These are phyloP conservation scores for Argyrosomus japonicus DNA, from an alignment of 2,113 vertebrate species.

Conservation along the genomic window DNA sequence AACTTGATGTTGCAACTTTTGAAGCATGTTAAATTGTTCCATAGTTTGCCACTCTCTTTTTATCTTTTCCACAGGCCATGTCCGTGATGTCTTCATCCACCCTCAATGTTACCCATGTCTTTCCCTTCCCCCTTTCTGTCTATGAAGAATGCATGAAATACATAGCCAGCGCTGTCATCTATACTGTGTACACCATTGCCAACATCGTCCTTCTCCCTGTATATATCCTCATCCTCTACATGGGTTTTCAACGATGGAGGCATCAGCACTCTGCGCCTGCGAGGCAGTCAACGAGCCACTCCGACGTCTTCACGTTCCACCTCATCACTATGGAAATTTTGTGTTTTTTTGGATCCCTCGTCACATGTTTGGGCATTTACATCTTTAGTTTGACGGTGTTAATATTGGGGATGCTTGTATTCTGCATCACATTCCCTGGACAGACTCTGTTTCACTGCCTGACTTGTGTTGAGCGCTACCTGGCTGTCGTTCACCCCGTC, in stretches of 20 bases:
- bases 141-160: accelerated
- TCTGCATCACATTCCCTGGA: accelerated
- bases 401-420: accelerated
- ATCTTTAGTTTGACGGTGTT: accelerated
- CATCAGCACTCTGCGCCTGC: accelerated
- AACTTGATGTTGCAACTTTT: not conserved
- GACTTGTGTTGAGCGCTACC: slow-evolving; percentile 57
- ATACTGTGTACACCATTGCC: accelerated
- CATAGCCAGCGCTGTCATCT: accelerated
- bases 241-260: slow-evolving; percentile 9
- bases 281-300: not conserved
- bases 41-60: not conserved
- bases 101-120: not conserved
- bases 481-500: slow-evolving; percentile 49
- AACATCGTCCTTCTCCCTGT: slow-evolving; percentile 23
- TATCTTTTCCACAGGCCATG: slow-evolving; percentile 19
- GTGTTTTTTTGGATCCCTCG: accelerated
- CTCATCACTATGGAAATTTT: not conserved
- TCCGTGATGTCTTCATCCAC: not conserved
- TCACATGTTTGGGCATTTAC: accelerated
- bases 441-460: slow-evolving; percentile 32
- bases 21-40: not conserved
- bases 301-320: slow-evolving; percentile 49
- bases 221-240: slow-evolving; percentile 28
- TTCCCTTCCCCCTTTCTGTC: accelerated